A percentile compares a stretch with the other conserved stretches of the same genome.
phyloP scores from a whole-genome alignment of 2,797 vertebrate species.

The Anas acuta region DNA sequence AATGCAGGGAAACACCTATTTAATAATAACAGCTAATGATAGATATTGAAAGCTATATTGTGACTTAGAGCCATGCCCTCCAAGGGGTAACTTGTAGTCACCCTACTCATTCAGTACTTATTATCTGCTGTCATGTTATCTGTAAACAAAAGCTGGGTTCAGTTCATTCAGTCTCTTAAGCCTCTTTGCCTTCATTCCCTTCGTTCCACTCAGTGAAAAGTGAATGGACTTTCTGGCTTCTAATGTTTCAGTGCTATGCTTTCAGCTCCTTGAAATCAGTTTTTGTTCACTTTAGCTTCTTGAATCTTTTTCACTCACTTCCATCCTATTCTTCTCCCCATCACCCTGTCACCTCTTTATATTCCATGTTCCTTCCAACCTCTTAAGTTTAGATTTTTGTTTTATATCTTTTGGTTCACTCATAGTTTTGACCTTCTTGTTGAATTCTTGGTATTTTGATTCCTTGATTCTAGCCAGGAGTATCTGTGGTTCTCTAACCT shows the following conservation, averaged over 20 bases:
- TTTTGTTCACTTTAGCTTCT: neutral
- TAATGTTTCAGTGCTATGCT: neutral
- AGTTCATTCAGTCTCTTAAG: neutral
- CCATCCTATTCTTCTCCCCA: neutral
- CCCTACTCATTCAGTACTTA: neutral
- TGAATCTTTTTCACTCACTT: neutral
- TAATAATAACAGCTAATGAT: neutral
- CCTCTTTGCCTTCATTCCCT: neutral
- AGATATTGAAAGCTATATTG: neutral
- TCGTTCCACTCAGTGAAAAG: neutral
- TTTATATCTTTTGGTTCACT: neutral
- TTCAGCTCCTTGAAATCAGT: neutral
- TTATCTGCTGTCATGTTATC: neutral
- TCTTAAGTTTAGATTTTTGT: neutral
- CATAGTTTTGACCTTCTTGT: neutral
- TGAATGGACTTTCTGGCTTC: neutral
- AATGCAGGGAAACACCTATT: neutral
- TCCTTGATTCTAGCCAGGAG: neutral
- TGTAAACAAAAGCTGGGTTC: neutral
- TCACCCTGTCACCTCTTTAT: neutral
- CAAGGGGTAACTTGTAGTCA: neutral
- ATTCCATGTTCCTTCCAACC: neutral
- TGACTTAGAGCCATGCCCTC: neutral
- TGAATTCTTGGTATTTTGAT: neutral
- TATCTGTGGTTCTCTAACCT: neutral